Evolutionary conservation across 2,888 invertebrate species (phyloP).

Genomic region (Xestia c-nigrum): DNA sequence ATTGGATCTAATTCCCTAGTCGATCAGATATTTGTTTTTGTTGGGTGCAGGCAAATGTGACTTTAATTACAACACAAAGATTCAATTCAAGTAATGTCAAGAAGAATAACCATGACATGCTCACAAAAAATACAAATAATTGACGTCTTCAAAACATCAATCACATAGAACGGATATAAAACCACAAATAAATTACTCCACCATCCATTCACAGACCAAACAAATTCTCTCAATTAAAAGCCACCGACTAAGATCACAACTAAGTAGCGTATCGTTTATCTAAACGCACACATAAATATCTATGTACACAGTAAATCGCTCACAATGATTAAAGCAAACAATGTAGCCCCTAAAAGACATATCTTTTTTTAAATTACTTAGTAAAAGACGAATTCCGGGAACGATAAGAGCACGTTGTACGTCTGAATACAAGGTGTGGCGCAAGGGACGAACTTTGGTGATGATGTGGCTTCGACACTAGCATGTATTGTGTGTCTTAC

Average conservation of each 20-base stretch:
- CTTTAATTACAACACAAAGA: background rate
- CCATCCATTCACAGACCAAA: background rate
- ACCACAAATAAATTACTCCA: conserved; percentile 10
- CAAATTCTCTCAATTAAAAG: conserved; percentile 43
- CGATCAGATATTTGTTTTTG: background rate
- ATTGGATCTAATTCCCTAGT: background rate
- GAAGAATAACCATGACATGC: background rate
- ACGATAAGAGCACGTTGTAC: conserved; percentile 84
- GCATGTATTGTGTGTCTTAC: no score
- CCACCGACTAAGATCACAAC: conserved; percentile 14
- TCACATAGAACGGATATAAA: background rate
- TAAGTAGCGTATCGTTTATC: conserved; percentile 59
- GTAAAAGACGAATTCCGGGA: conserved; percentile 87
- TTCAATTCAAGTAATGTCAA: background rate
- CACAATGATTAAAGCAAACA: conserved; percentile 85
- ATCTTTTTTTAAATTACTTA: conserved; percentile 87
- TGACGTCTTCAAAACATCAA: background rate
- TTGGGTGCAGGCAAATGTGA: background rate
- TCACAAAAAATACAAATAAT: background rate
- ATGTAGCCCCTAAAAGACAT: conserved; percentile 79
- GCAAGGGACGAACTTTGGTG: conserved; percentile 62
- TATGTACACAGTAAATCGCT: conserved; percentile 80
- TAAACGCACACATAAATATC: conserved; percentile 65
- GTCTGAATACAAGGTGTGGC: conserved; percentile 74
- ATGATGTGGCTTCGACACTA: background rate